Conservation (phyloP, 2,113 vertebrate genomes). For the Hemiscyllium ocellatum region DNA sequence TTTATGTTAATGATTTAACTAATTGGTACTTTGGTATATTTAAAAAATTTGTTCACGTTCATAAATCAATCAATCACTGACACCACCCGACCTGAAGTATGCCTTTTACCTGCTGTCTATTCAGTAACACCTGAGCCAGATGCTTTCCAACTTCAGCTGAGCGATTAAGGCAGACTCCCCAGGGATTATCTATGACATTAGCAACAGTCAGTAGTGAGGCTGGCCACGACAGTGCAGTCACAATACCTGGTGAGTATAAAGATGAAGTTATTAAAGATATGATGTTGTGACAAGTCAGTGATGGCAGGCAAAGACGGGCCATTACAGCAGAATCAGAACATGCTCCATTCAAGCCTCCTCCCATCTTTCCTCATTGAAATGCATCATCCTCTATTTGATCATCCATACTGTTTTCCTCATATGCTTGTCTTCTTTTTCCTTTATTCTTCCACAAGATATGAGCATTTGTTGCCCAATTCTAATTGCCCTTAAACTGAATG, state of each 20-base stretch:
- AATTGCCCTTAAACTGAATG: too few species aligned
- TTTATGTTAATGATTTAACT: background rate
- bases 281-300: background rate
- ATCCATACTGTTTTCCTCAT: too few species aligned
- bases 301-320: too few species aligned
- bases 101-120: constrained; percentile 73
- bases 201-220: constrained; percentile 76
- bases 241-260: constrained; percentile 63
- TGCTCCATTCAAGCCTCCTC: too few species aligned
- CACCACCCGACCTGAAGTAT: background rate
- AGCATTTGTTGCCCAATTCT: too few species aligned
- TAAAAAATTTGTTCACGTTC: background rate
- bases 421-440: too few species aligned
- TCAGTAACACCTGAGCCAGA: constrained; percentile 81
- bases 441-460: too few species aligned
- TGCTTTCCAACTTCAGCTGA: constrained; percentile 90
- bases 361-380: too few species aligned
- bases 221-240: constrained; percentile 84
- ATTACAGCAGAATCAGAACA: too few species aligned
- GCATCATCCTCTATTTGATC: too few species aligned
- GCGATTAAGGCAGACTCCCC: constrained; percentile 88
- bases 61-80: background rate
- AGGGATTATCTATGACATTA: constrained; percentile 89
- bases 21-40: background rate
- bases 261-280: background rate